Conservation (phyloP, 2,113 vertebrate species). For the Anhinga anhinga region DNA sequence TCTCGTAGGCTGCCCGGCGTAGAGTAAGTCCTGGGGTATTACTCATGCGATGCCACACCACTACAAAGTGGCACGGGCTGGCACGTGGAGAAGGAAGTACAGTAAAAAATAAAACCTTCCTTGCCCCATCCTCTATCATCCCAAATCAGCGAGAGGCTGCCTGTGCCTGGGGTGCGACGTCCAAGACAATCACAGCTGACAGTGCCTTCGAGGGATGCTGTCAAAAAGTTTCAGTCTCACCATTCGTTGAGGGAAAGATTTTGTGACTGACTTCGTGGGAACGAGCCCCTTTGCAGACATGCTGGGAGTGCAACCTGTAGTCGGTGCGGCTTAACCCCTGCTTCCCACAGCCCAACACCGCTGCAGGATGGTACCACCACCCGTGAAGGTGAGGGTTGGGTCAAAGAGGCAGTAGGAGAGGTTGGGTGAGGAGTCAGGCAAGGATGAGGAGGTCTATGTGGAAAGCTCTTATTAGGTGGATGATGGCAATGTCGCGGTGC, state of each 20-base stretch:
- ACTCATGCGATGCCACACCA: neutral
- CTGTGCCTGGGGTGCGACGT: neutral
- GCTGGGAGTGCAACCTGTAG: neutral
- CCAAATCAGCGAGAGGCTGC: neutral
- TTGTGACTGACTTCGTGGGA: neutral
- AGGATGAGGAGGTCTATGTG: neutral
- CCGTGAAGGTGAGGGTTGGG: neutral
- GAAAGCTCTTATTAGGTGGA: neutral
- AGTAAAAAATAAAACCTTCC: neutral
- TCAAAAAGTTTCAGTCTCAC: constrained; percentile 33
- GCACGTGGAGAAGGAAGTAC: neutral
- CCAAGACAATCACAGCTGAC: constrained; percentile 25
- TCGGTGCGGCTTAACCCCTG: rapidly evolving
- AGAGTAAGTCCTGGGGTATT: neutral
- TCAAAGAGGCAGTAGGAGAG: neutral
- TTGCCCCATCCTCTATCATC: neutral
- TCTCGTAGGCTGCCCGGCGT: rapidly evolving
- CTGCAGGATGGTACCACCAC: neutral
- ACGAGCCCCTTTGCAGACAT: neutral
- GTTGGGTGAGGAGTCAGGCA: neutral
- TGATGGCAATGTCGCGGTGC: neutral
- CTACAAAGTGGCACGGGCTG: rapidly evolving
- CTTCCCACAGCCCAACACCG: neutral
- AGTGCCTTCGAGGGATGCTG: neutral
- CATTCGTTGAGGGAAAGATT: neutral